Percentiles rank a stretch among this genome's conserved stretches.
Conservation (phyloP, 2,888 invertebrate species). For the Platycnemis pennipes region DNA sequence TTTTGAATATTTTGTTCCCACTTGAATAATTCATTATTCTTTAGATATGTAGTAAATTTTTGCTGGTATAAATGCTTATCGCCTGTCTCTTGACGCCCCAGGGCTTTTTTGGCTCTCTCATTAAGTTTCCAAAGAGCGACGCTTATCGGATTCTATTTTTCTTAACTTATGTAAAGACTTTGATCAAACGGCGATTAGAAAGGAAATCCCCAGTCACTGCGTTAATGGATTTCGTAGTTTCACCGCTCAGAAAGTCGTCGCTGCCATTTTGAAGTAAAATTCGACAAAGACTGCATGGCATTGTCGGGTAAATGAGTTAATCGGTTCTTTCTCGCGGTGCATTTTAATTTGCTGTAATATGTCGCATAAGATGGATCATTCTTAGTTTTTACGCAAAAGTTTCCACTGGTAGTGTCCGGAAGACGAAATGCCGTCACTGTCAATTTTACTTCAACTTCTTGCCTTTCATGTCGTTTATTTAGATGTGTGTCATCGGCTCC, state of each 20-base stretch:
- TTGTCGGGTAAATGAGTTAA: background rate
- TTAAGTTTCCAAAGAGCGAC: background rate
- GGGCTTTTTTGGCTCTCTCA: background rate
- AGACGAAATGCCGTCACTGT: too few species aligned
- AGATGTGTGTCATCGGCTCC: too few species aligned
- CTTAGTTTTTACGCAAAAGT: background rate
- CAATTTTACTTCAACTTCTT: too few species aligned
- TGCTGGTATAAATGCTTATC: background rate
- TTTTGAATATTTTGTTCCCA: slow-evolving; percentile 19
- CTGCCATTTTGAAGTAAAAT: background rate
- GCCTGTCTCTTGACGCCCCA: background rate
- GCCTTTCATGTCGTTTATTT: too few species aligned
- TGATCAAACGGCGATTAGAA: background rate
- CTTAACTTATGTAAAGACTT: background rate
- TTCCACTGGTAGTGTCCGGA: background rate
- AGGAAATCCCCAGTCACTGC: background rate
- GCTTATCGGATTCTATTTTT: background rate
- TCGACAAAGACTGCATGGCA: background rate
- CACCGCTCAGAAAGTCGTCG: background rate
- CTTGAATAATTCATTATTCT: background rate
- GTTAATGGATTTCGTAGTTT: background rate
- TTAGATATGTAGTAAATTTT: background rate
- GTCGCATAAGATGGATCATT: background rate
- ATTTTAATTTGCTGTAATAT: background rate
- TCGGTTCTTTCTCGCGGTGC: background rate